Percentiles rank a stretch among this genome's conserved stretches.
These are phyloP conservation scores for Drosophila nebulosa DNA, from an alignment of 1,140 invertebrate genomes.

Conservation along the genomic window DNA sequence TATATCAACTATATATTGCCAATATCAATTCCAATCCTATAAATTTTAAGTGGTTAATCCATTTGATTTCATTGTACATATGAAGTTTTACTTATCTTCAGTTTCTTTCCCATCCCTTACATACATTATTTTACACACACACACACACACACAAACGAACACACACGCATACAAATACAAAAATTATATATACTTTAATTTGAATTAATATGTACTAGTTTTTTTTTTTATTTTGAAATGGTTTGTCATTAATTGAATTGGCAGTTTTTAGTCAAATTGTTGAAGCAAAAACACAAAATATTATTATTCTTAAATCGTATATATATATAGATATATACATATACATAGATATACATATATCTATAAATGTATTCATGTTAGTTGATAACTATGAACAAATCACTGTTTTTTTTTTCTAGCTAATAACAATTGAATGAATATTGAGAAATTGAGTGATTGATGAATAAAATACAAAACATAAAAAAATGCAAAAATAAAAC, in stretches of 20 bases:
- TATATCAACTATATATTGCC: background rate
- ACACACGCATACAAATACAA: background rate
- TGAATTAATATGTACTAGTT: too few relatives aligned
- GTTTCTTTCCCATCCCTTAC: background rate
- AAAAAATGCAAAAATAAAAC: background rate
- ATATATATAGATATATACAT: conserved; percentile 22
- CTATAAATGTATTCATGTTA: conserved; percentile 65
- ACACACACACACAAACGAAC: background rate
- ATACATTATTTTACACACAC: background rate
- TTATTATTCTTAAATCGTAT: conserved; percentile 9
- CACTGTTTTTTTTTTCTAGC: conserved; percentile 66
- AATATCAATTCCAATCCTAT: conserved; percentile 30
- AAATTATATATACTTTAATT: background rate
- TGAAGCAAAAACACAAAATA: conserved; percentile 25
- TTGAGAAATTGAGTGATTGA: conserved; percentile 66
- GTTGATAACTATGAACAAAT: conserved; percentile 49
- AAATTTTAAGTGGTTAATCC: conserved; percentile 23
- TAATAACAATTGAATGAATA: conserved; percentile 71
- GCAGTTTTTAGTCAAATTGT: conserved; percentile 68
- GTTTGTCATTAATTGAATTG: conserved; percentile 3
- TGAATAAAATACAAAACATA: conserved; percentile 56
- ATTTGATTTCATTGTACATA: conserved; percentile 24
- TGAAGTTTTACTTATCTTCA: background rate
- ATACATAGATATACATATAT: conserved; percentile 15
- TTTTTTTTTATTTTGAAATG: conserved; percentile 19